Evolutionary conservation across 2,113 vertebrate species (phyloP), one percentile per base, ranked within the genome.

Genomic region (Trematomus loennbergii): DNA sequence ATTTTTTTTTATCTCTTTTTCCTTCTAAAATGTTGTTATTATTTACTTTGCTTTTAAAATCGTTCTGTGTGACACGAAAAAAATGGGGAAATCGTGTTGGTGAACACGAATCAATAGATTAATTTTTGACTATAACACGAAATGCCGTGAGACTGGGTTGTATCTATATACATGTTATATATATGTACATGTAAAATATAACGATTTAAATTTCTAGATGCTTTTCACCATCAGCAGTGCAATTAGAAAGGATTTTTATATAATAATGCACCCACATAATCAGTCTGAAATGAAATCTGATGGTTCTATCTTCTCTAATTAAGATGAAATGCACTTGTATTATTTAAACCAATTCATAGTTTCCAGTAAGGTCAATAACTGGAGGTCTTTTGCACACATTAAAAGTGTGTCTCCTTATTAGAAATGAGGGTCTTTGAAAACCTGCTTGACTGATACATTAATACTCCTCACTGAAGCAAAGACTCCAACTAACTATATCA

Each of bases 231-330:
- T 33, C 43, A 63, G 12, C 64, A 58, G 9, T 53, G 40, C 25
- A 40, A 40, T 12, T 29, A 49, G n/a, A 58, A 15, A 50, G 1
- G 8, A 60, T 69, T 65, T 49, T 52, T 29, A 55, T 53, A 40
- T 45, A 79, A 66, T 43, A 48, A 65, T 17, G 3, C 22, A 78
- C 13, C 20, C n/a, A 66, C 0, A 16, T 75, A 18, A 74, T 80
- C 25, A 57, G 40, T 25, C 3, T 53, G 25, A 2, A 78, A 81
- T 75, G 67, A 60, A 71, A 61, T 68, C 22, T 62, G 33, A 33
- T 13, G 1, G 29, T 63, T 50, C 9, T 29, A 50, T 40, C 18
- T 69, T 17, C 40, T n/a, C 53, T 79, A 76, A 69, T 33, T 79
- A 43, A 79, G 54, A 72, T 20, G 8, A 2, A 22, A 11, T 48